Evolutionary conservation across 2,797 vertebrate species (phyloP).

Genomic region (Naso thynnoides): DNA sequence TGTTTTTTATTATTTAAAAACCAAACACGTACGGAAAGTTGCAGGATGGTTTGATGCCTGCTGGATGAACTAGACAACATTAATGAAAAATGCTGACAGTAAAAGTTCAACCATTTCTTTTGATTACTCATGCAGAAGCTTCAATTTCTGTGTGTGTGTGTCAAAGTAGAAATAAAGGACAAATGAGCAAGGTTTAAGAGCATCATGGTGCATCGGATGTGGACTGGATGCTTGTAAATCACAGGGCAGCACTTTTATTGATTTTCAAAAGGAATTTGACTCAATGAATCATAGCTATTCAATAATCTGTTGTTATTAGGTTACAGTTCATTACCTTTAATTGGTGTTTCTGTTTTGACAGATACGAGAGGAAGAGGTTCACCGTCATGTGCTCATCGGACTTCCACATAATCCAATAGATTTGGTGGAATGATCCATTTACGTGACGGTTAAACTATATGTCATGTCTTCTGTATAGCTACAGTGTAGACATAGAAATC

Average conservation of each 20-base stretch:
- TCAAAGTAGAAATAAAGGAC: background rate
- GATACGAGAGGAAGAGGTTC: conserved; percentile 6
- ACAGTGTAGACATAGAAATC: background rate
- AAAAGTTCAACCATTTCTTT: background rate
- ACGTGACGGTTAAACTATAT: background rate
- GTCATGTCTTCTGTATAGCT: background rate
- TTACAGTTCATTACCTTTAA: conserved; percentile 32
- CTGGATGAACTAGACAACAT: background rate
- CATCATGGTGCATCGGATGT: too few species aligned
- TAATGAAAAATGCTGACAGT: conserved; percentile 18
- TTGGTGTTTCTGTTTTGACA: conserved; percentile 18
- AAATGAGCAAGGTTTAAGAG: background rate
- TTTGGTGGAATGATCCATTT: conserved; percentile 1
- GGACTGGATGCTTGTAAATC: conserved; percentile 26
- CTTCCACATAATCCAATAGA: conserved; percentile 1
- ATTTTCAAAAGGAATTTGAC: conserved; percentile 20
- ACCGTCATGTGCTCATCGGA: background rate
- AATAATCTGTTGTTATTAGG: conserved; percentile 16
- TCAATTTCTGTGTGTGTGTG: background rate
- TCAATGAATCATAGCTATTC: conserved; percentile 1
- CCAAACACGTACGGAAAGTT: conserved; percentile 4
- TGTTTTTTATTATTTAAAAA: conserved; percentile 51
- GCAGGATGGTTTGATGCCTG: conserved; percentile 9
- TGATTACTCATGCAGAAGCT: background rate
- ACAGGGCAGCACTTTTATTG: conserved; percentile 13